Evolutionary conservation across 2,888 invertebrate genomes (phyloP), one percentile per base, ranked within the genome.

Genomic region (Physocephala rufipes): DNA sequence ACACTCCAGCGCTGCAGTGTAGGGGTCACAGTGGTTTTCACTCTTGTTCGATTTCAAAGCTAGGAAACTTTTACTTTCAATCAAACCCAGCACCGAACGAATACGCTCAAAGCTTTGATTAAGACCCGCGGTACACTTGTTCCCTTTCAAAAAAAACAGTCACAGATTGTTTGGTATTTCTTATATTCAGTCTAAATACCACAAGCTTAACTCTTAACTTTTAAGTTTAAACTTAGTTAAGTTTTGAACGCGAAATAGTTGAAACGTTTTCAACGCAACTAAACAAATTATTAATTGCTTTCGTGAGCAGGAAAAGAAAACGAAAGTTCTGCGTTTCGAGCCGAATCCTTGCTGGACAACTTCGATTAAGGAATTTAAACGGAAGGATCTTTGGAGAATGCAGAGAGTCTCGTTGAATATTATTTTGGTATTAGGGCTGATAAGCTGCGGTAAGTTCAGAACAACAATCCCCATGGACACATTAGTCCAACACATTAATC

Each of bases 191-290:
- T 55, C 21, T 69, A 69, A 64, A 69, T 66, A 36, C 65, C 49
- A 55, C 62, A 72, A 77, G 76, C 77, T 77, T 77, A 75, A 75
- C 74, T n/a, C n/a, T n/a, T 72, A 75, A 77, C 75, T 76, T 82
- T 79, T 75, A 78, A 77, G 78, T 79, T 78, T 78, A 79, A 77
- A 78, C 78, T 83, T 82, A 82, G 83, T 82, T 80, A 79, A 79
- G 80, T 80, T 82, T 80, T 80, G 81, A 79, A 78, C 82, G 76
- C 74, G 73, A 73, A 75, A 74, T 72, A 59, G 77, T 77, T 73
- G 72, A 76, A 77, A 76, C 75, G 76, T 65, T 49, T 47, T 58
- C 47, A 76, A 76, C 81, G 82, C 78, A 80, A 80, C 76, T 74
- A 51, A 70, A 67, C 61, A 59, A 30, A 58, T 30, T 9, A 19